Conservation (phyloP, 2,797 vertebrate genomes). For the Dromococcyx pavoninus region DNA sequence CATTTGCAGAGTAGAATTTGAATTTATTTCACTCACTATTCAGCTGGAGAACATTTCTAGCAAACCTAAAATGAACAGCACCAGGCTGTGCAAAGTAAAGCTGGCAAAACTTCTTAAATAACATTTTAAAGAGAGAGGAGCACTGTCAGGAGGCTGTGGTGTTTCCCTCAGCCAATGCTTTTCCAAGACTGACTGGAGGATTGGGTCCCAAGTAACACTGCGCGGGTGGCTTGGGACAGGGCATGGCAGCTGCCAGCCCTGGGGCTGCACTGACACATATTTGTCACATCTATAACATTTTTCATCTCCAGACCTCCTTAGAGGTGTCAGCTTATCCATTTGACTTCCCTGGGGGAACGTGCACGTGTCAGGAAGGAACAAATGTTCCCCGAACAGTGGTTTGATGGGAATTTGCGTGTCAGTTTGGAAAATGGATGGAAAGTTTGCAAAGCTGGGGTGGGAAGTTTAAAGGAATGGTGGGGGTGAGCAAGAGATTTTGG, state of each 20-base stretch:
- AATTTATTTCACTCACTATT: conserved; percentile 88
- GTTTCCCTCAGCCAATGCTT: fast-evolving
- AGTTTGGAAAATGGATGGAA: fast-evolving
- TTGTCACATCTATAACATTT: not conserved
- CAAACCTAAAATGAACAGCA: conserved; percentile 72
- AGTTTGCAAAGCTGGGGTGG: not conserved
- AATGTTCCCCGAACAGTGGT: fast-evolving
- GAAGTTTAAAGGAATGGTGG: fast-evolving
- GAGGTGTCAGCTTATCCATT: not conserved
- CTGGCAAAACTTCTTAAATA: conserved; percentile 67
- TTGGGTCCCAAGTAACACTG: fast-evolving
- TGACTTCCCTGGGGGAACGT: not conserved
- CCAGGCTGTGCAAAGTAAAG: conserved; percentile 49
- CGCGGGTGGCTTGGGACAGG: not conserved
- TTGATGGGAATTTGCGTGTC: not conserved
- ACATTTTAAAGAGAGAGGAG: not conserved
- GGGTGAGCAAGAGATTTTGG: not conserved
- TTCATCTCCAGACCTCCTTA: conserved; percentile 23
- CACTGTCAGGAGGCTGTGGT: fast-evolving
- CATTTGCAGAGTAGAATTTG: conserved; percentile 88
- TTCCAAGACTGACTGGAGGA: too few relatives aligned
- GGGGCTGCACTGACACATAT: not conserved
- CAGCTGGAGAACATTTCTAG: conserved; percentile 83
- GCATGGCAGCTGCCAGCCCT: not conserved
- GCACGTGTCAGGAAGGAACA: not conserved